Base-by-base conservation (phyloP, 2,888 invertebrate species). In the Peribatodes rhomboidaria region DNA sequence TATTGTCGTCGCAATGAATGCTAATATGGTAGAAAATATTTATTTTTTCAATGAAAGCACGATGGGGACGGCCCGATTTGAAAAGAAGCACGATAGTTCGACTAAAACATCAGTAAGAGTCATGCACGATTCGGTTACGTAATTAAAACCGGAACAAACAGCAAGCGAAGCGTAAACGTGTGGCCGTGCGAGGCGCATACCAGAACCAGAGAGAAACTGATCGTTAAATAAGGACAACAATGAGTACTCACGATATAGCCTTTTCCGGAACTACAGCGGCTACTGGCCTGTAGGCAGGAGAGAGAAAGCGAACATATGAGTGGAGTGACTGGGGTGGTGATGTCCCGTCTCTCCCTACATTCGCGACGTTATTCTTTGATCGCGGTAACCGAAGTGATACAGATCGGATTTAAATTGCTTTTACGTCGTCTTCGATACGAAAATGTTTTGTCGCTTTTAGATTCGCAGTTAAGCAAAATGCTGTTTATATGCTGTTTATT, bases 201-300 rank as follows among this genome's bases (percentile, higher is more conserved):
- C 72, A 75, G 75, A 78, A 77, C 79, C 74, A 78, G 77, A 81
- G 74, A 81, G 77, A 80, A 79, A 76, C 70, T 75, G 80, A 73
- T 79, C 71, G 79, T 77, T 81, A 84, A 83, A 86, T 81, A 84
- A 85, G 82, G 87, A 88, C 87, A 90, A 89, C 86, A 88, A 85
- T 87, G 86, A 82, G 79, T 95, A 97, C 97, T 97, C 95, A 97
- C 97, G 97, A 97, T 97, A 97, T 97, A 97, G 96, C 97, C 97
- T 95, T 97, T 97, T 94, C 97, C 97, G 95, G 97, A 97, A 95
- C 97, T 97, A 95, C 97, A 97, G 94, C 97, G 96, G 95, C 97
- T 97, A 95, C 97, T 97, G 94, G 97, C 96, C 97, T 97, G 95
- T 89, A 89, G 89, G 90, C 94, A 95, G 88, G 90, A 89, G 89